Evolutionary conservation across 1,140 invertebrate species (phyloP), one percentile per base, ranked within the genome.

Genomic region (Pristionchus pacificus): DNA sequence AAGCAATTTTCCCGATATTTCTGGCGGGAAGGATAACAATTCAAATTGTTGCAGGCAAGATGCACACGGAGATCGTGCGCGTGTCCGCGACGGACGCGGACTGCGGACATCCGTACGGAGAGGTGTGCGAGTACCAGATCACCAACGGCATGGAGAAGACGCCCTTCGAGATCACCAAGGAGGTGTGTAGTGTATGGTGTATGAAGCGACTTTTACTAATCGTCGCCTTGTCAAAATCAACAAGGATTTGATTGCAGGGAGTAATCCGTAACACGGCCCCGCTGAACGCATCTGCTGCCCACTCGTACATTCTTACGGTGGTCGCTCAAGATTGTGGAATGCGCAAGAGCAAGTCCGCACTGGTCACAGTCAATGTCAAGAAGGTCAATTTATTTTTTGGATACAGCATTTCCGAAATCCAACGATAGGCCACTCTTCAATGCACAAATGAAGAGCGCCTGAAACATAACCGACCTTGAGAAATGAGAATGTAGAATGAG

Each of bases 311-410:
- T 66, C 59, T 83, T 6, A 84, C 81, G 19, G 74, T 83, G 55
- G 76, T 84, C 24, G 81, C 81, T 13, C 71, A 83, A 60, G 81
- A 83, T 70, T 83, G 81, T 65, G 81, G 82, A 70, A 80, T 81
- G 80, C 64, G 71, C 14, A 78, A 75, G n/a, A 81, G 79, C 15
- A 83, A 83, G 67, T 77, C 74, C 24, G 70, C 79, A 32, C 73
- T 83, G 14, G 79, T 83, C 49, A 83, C 82, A 6, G 75, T 83
- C 3, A 77, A 83, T 68, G 82, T 83, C n/a, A 69, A 67, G 27
- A 68, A 73, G 31, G 71, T 63, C 61, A 84, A 82, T 67, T 19
- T 10, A 49, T 10, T 49, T 19, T 10, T 10, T 6, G 38, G 19
- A 49, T 6, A 49, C 38, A n/a, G n/a, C n/a, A n/a, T n/a, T n/a